A percentile compares a stretch with the other conserved stretches of the same genome.
Conservation (phyloP, 2,113 vertebrate genomes). For the Scatophagus argus region DNA sequence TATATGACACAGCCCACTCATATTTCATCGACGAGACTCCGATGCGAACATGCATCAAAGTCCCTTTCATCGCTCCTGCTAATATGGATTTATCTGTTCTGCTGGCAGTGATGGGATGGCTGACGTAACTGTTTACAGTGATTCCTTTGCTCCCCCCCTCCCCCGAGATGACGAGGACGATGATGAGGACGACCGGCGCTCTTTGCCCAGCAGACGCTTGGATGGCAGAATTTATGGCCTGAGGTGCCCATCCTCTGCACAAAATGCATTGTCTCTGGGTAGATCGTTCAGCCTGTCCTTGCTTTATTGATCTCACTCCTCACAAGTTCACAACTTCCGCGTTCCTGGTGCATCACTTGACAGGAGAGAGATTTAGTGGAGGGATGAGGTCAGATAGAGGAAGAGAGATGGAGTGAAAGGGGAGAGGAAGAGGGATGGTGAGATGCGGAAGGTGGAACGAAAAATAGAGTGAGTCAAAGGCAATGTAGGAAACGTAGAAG, state of each 20-base stretch:
- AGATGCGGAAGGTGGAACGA: slow-evolving; percentile 1
- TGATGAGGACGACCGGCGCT: slow-evolving; percentile 55
- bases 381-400: slow-evolving; percentile 83
- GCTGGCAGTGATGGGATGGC: slow-evolving; percentile 74
- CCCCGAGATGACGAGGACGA: slow-evolving; percentile 61
- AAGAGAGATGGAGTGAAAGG: slow-evolving; percentile 67
- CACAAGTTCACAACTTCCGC: slow-evolving; percentile 85
- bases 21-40: slow-evolving; percentile 68
- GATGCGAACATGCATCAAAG: slow-evolving; percentile 73
- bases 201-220: slow-evolving; percentile 53
- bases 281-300: slow-evolving; percentile 82
- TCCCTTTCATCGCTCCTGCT: slow-evolving; percentile 76
- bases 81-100: slow-evolving; percentile 84
- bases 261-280: slow-evolving; percentile 77
- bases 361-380: slow-evolving; percentile 83
- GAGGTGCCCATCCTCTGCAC: slow-evolving; percentile 70
- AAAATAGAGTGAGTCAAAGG: slow-evolving; percentile 48
- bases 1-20: slow-evolving; percentile 71
- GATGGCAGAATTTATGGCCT: slow-evolving; percentile 80
- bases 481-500: slow-evolving; percentile 44
- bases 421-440: slow-evolving; percentile 36
- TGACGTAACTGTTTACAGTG: slow-evolving; percentile 82
- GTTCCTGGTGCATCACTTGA: slow-evolving; percentile 81
- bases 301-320: slow-evolving; percentile 85
- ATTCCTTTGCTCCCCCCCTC: slow-evolving; percentile 56